Evolutionary conservation across 2,888 invertebrate species (phyloP), one percentile per base, ranked within the genome.

Genomic region (Plebejus melissa): DNA sequence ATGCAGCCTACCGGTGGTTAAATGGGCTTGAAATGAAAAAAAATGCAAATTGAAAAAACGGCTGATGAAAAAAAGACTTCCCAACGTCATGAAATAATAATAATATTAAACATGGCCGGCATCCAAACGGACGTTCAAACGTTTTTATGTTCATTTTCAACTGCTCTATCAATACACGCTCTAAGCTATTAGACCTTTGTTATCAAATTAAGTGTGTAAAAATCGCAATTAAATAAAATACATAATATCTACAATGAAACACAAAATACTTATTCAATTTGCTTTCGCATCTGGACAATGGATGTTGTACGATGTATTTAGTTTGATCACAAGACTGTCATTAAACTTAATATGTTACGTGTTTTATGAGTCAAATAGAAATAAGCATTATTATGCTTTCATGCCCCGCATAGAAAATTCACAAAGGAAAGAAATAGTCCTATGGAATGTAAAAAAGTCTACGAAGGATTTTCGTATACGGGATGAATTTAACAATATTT

Each of bases 281-380:
- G 5, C n/a, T 58, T 22, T 58, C 58, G 69, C 46, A 69, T 69
- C 28, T 54, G 41, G 60, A 74, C 70, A 65, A 77, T 28, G 46
- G 74, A 60, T 74, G 76, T 22, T 58, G 60, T 70, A 75, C 60
- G 58, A 80, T 80, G 81, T 82, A 80, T 82, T 82, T 79, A 76
- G 76, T 75, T 58, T 38, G 65, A 71, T 82, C 82, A 82, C 81
- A 81, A 78, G 79, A 79, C 79, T 58, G 76, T 81, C 80, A 80
- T 81, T 82, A 82, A 76, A 74, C 76, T 79, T 79, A 70, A 76
- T 74, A 75, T 41, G 75, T 71, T 60, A 69, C 58, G 60, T 74
- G 70, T 70, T 72, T 65, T 58, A 75, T 57, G 58, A 58, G 50
- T 50, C 13, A 3, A 46, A 38, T 65, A 65, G 28, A 50, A 69